Evolutionary conservation across 2,113 vertebrate species (phyloP), one percentile per base, ranked within the genome.

Genomic region (Sarotherodon lohbergeri): DNA sequence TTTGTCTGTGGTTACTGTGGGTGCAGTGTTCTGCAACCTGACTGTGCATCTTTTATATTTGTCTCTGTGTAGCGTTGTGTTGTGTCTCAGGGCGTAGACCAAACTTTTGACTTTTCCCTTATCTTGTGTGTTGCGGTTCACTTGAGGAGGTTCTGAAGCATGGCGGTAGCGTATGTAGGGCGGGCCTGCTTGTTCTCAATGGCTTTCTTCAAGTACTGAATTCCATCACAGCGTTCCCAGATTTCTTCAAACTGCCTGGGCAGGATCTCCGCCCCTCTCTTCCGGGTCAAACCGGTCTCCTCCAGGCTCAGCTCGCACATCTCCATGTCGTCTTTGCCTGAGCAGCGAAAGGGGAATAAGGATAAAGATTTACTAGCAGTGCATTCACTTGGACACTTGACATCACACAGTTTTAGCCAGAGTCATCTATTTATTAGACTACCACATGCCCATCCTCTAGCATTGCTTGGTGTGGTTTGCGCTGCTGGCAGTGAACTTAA

Each of bases 241-340:
- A 99, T 98, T 86, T 99, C 99, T 89, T 99, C 98, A 32, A 99
- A 99, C 95, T 99, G 98, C 63, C 98, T 96, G 0, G 98, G 97
- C 85, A 99, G 95, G 91, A 99, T 98, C 95, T 99, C 99, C 2
- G 98, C 98, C 0, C 99, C 99, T 4, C 98, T 97, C 95, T 99
- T 99, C 50, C 98, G 96, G 55, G 99, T 99, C 92, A 99, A 96
- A 48, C 99, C 99, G 3, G 99, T 99, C 95, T 99, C 99, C 91
- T 99, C 98, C 39, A 99, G 97, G 86, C 97, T 99, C 85, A 99
- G 96, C 97, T 99, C 99, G 4, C 99, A 99, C 99, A 99, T 99
- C 95, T 99, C 99, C 97, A 99, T 99, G 78, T 99, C 99, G 22
- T 99, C 99, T 93, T 99, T 99, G 6, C 99, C 99, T 99, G 95